phyloP scores from a whole-genome alignment of 2,113 vertebrate species.

The Spheniscus mendiculus region DNA sequence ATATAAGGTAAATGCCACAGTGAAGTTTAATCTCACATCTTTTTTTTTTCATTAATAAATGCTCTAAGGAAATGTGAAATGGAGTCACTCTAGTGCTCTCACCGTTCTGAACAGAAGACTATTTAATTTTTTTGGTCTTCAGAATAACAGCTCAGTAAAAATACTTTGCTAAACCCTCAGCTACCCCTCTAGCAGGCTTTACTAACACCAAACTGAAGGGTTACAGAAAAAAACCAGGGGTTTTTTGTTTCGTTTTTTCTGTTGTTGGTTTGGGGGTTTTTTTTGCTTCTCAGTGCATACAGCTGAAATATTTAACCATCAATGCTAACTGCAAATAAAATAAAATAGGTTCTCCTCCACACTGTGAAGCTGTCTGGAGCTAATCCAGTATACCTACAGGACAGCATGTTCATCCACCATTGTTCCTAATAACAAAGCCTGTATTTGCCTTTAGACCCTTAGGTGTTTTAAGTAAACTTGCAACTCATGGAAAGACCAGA shows the following conservation, averaged over 20 bases:
- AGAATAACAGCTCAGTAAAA: not conserved
- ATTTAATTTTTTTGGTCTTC: not conserved
- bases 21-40: not conserved
- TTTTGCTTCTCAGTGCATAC: not conserved
- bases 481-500: not conserved
- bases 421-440: not conserved
- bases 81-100: not conserved
- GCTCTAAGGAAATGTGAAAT: not conserved
- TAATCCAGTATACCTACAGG: not conserved
- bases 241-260: not conserved
- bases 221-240: not conserved
- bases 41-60: not conserved
- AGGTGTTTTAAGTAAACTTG: slow-evolving; percentile 1
- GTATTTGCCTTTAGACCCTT: not conserved
- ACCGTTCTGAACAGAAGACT: not conserved
- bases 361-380: not conserved
- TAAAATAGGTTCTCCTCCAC: not conserved
- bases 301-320: not conserved
- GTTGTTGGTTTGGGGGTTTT: not conserved
- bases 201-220: not conserved
- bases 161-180: not conserved
- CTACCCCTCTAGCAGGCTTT: not conserved
- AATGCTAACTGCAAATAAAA: not conserved
- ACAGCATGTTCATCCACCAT: not conserved
- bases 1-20: slow-evolving; percentile 9